Evolutionary conservation across 2,113 vertebrate genomes (phyloP), one percentile per base, ranked within the genome.

Genomic region (Oxygymnocypris stewartii): DNA sequence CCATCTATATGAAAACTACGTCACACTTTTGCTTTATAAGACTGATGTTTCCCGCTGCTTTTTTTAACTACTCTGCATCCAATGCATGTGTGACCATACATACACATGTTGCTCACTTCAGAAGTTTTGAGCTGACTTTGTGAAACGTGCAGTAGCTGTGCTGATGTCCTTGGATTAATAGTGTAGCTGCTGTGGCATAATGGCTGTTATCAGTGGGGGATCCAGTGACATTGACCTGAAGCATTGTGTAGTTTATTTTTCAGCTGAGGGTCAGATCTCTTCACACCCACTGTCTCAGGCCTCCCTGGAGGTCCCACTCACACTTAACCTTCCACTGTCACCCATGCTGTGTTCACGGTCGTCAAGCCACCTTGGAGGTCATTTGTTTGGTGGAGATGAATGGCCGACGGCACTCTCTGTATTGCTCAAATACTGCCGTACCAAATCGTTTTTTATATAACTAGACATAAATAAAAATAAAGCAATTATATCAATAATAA

Each of bases 221-320:
- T 92, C 89, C 90, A 81, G 89, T 92, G 92, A 92, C 91, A 89
- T 90, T 94, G 93, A 93, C 92, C 92, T 86, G 57, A 85, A 90
- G 89, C 86, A 82, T 80, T 87, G 90, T 84, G 88, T 7, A 80
- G 86, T 89, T 77, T 44, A 49, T 67, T 69, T 87, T 65, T 79
- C 82, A 80, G 78, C 82, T 42, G 59, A 9, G 75, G 79, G 84
- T 86, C 84, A 87, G 81, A 87, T 75, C 63, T 69, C 79, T 85
- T 85, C 23, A 79, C 79, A 85, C 84, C 87, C 79, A 23, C 73
- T 81, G 65, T 86, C 79, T 89, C 73, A 23, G 61, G 51, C 86
- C 74, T 83, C 86, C 84, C 51, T 65, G 86, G 79, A 89, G 88
- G 78, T 87, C 82, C 69, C 31, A 77, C 77, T 85, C 82, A 82